Conservation (phyloP, 2,113 vertebrate genomes). For the Apaloderma vittatum region DNA sequence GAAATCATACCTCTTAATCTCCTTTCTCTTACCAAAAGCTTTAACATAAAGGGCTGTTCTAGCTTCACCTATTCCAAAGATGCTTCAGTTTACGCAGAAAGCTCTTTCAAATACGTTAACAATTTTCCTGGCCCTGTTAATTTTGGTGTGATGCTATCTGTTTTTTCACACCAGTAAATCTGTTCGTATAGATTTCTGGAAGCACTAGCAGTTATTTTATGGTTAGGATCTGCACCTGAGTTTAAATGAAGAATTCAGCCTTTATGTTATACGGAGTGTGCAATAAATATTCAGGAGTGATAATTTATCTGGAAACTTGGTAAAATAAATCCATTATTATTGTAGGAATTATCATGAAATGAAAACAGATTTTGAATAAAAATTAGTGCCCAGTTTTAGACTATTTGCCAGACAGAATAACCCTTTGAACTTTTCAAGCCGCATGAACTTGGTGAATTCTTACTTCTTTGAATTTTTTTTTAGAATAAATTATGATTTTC, state of each 20-base stretch:
- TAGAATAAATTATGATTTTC: neutral
- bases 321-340: slow-evolving; percentile 13
- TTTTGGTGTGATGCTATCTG: neutral
- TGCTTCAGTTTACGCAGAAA: neutral
- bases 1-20: neutral
- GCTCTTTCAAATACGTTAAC: neutral
- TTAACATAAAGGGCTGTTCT: neutral
- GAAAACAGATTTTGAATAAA: neutral
- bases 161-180: neutral
- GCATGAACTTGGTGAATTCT: neutral
- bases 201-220: neutral
- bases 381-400: neutral
- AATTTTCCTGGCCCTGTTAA: neutral
- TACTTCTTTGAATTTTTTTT: neutral
- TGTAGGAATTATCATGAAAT: neutral
- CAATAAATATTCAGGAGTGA: neutral
- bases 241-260: neutral
- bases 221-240: neutral
- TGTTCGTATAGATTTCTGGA: neutral
- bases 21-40: neutral
- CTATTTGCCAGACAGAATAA: neutral
- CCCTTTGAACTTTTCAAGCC: neutral
- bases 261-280: neutral
- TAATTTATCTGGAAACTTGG: neutral
- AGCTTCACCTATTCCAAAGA: neutral